Conservation (phyloP, 2,888 invertebrate genomes). For the Gonocerus acuteangulatus region DNA sequence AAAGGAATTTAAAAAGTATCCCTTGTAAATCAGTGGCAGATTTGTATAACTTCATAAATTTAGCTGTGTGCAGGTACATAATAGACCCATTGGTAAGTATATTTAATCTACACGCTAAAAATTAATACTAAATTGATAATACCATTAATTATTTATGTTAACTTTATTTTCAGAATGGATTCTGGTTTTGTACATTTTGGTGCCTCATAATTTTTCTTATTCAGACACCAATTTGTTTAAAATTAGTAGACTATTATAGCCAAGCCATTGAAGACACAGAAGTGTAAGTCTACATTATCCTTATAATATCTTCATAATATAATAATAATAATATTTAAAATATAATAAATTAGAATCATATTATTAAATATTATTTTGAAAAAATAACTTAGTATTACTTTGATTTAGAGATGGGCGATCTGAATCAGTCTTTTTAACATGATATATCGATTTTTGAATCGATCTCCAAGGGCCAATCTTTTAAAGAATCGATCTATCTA, state of each 20-base stretch:
- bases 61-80: slow-evolving; percentile 55
- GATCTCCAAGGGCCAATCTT: too few relatives aligned
- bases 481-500: too few relatives aligned
- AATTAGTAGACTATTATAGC: slow-evolving; percentile 42
- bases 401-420: too few relatives aligned
- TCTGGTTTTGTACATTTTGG: slow-evolving; percentile 59
- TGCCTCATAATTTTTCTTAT: slow-evolving; percentile 53
- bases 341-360: background rate
- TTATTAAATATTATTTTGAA: background rate
- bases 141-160: background rate
- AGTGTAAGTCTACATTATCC: slow-evolving; percentile 28
- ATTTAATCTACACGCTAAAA: background rate
- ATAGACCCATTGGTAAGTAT: slow-evolving; percentile 56
- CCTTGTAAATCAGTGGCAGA: slow-evolving; percentile 65
- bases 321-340: background rate
- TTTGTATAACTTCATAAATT: slow-evolving; percentile 57
- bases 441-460: too few relatives aligned
- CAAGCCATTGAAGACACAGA: slow-evolving; percentile 33
- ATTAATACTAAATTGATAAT: background rate
- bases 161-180: slow-evolving; percentile 51
- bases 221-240: slow-evolving; percentile 49
- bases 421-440: too few relatives aligned
- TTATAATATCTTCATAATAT: background rate
- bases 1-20: slow-evolving; percentile 57
- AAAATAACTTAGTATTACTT: background rate